Percentiles rank a stretch among this genome's conserved stretches.
phyloP scores from a whole-genome alignment of 2,113 vertebrate genomes.

The Alligator sinensis region DNA sequence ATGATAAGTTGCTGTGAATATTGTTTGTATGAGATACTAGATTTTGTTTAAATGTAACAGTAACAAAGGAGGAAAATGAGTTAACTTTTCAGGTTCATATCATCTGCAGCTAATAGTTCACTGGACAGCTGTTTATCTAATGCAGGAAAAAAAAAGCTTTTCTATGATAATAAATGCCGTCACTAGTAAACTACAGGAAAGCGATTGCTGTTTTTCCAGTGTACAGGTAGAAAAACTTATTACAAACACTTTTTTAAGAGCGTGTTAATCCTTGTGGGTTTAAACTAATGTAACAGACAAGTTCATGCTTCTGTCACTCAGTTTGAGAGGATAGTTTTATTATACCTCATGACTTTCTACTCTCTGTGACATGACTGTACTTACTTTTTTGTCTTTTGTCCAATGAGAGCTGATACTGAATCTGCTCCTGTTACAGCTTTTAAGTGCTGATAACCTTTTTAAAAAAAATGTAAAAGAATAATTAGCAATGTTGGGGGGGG shows the following conservation, averaged over 20 bases:
- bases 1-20: constrained; percentile 75
- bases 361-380: constrained; percentile 54
- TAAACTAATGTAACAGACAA: constrained; percentile 22
- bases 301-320: constrained; percentile 46
- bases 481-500: not conserved
- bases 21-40: constrained; percentile 70
- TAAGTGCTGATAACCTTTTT: constrained; percentile 57
- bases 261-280: constrained; percentile 33
- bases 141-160: constrained; percentile 37
- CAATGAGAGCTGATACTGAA: constrained; percentile 62
- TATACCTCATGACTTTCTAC: constrained; percentile 67
- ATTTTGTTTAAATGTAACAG: constrained; percentile 65
- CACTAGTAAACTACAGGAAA: not conserved
- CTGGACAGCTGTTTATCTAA: constrained; percentile 47
- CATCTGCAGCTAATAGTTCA: constrained; percentile 48
- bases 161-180: not conserved
- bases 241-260: constrained; percentile 29
- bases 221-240: constrained; percentile 29
- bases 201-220: constrained; percentile 22
- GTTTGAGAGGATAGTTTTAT: constrained; percentile 68
- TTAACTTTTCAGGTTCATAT: constrained; percentile 66
- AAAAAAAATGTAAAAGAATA: constrained; percentile 57
- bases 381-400: constrained; percentile 42
- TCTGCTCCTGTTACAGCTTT: constrained; percentile 59
- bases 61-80: constrained; percentile 30